phyloP scores from a whole-genome alignment of 2,113 vertebrate genomes.

The Alligator mississippiensis region DNA sequence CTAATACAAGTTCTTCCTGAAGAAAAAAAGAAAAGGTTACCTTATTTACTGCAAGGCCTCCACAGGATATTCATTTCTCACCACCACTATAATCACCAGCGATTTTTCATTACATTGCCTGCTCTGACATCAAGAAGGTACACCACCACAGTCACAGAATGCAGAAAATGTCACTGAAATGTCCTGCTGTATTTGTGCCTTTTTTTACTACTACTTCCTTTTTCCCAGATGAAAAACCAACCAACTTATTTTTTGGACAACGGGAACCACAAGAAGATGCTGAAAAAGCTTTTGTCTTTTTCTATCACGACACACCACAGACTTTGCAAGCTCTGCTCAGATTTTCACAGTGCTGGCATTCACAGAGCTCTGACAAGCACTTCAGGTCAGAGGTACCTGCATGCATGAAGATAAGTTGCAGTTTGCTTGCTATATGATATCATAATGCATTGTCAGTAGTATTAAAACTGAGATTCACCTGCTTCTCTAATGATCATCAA shows the following conservation, averaged over 20 bases:
- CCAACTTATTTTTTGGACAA: not conserved
- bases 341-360: not conserved
- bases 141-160: not conserved
- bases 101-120: not conserved
- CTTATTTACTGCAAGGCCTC: not conserved
- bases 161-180: not conserved
- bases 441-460: not conserved
- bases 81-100: not conserved
- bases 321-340: not conserved
- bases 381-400: not conserved
- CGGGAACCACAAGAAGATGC: not conserved
- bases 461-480: not conserved
- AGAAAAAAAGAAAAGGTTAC: not conserved
- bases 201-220: not conserved
- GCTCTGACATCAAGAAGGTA: not conserved
- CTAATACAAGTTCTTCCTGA: accelerated
- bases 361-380: not conserved
- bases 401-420: not conserved
- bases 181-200: not conserved
- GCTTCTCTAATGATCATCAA: not conserved
- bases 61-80: accelerated
- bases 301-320: not conserved
- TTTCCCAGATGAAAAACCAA: not conserved
- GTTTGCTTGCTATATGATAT: not conserved
- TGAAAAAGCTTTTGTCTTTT: not conserved